Evolutionary conservation across 2,888 invertebrate genomes (phyloP).

Genomic region (Microdon myrmicae): DNA sequence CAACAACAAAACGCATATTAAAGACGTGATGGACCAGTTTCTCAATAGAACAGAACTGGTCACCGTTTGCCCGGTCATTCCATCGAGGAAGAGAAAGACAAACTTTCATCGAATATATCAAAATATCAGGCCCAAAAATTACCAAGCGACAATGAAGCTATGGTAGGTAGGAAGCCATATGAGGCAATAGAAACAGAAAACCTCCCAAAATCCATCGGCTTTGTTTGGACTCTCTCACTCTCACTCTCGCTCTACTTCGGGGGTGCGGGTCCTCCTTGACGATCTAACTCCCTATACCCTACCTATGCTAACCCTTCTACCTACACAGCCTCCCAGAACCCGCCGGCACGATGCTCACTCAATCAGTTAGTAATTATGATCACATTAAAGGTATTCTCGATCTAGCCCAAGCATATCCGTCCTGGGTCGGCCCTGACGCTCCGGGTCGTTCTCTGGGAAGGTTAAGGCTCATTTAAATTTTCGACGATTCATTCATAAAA

Average conservation of each 20-base stretch:
- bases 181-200: constrained; percentile 5
- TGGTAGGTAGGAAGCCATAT: too few species aligned
- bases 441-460: constrained; percentile 5
- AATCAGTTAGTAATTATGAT: constrained; percentile 48
- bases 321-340: too few species aligned
- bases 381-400: too few species aligned
- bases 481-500: constrained; percentile 46
- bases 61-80: too few species aligned
- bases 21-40: constrained; percentile 47
- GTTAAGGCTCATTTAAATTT: constrained; percentile 48
- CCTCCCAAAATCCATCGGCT: constrained; percentile 20
- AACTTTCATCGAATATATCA: constrained; percentile 21
- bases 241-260: not conserved
- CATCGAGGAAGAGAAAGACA: constrained; percentile 12
- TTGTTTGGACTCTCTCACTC: constrained; percentile 10
- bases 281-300: too few species aligned
- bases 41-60: too few species aligned
- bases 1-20: constrained; percentile 32
- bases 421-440: constrained; percentile 13
- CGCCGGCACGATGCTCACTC: constrained; percentile 23
- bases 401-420: constrained; percentile 4
- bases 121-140: constrained; percentile 39
- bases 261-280: too few species aligned
- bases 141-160: constrained; percentile 35
- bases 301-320: too few species aligned